Percentiles rank a stretch among this genome's conserved stretches.
Evolutionary conservation across 2,113 vertebrate species (phyloP).

Genomic region (Hypocryptadius cinnamomeus): DNA sequence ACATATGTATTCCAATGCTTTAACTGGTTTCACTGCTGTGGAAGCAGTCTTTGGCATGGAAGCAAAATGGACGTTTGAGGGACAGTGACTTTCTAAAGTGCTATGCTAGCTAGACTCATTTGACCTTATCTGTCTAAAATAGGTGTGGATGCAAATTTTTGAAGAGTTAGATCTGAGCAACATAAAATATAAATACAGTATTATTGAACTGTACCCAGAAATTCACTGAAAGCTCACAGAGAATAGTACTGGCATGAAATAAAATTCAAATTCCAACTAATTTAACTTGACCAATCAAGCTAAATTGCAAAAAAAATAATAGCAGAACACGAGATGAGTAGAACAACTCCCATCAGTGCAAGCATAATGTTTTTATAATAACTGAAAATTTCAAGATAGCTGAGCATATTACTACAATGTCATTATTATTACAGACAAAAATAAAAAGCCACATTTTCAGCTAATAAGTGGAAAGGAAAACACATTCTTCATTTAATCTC

Average conservation of each 20-base stretch:
- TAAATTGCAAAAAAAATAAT: not conserved
- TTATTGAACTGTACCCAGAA: not conserved
- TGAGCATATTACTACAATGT: not conserved
- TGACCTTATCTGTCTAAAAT: not conserved
- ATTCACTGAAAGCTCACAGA: not conserved
- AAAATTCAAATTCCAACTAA: not conserved
- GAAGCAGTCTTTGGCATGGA: not conserved
- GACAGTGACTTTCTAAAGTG: not conserved
- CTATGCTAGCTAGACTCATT: not conserved
- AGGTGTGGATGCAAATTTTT: not conserved
- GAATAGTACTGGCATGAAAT: not conserved
- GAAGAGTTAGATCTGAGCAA: not conserved
- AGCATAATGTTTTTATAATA: not conserved
- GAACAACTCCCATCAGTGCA: not conserved
- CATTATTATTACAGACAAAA: not conserved
- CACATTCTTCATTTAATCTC: conserved; percentile 19
- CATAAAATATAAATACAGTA: not conserved
- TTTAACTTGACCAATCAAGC: not conserved
- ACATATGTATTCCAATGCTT: not conserved
- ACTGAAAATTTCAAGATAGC: conserved; percentile 34
- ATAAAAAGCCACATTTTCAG: not conserved
- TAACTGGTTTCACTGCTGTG: not conserved
- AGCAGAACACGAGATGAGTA: not conserved
- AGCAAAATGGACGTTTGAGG: not conserved
- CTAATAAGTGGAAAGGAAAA: conserved; percentile 49